Base-by-base conservation (phyloP, 2,888 invertebrate genomes). In the Schizaphis graminum region DNA sequence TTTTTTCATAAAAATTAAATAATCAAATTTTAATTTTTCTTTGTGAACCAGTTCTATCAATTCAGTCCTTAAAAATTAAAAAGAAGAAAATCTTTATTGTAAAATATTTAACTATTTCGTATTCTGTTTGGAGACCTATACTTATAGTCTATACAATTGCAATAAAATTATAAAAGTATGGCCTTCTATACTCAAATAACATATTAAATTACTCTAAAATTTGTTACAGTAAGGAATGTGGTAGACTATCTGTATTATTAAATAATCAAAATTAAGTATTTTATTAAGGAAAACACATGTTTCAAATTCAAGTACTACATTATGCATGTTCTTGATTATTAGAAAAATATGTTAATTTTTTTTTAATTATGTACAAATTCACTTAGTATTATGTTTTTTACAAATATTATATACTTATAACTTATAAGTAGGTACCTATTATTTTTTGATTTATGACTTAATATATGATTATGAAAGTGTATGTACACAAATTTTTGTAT, bases 341-440 rank as follows among this genome's bases (percentile, higher is more conserved):
- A 53, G 53, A 88, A 53, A 88, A 88, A 88, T 53, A 88, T 88
- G 88, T 53, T 88, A 88, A 88, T 88, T 53, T n/a, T 35, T 13
- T 28, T 35, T 77, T 77, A 16, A 77, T 41, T 35, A 35, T 35
- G 0, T 77, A 77, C 21, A 77, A 77, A 77, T 35, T 77, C 35
- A 77, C 67, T 0, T 77, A 35, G 35, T 77, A 77, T 35, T 77
- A 7, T 53, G 49, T 53, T 35, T 77, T 35, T n/a, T 77, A 77
- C 35, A 77, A 24, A 77, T 77, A 77, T 16, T 35, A 41, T 77
- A 77, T 57, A 57, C 57, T 35, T 21, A 77, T 53, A 77, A 77
- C 41, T 44, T 2, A 44, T 44, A 44, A 44, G 3, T 44, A 44
- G 41, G 35, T 77, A 67, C 2, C 77, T 77, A 35, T 77, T 77